Percentiles rank a stretch among this genome's conserved stretches.
Evolutionary conservation across 2,888 invertebrate genomes (phyloP).

Genomic region (Onthophagus sagittarius): DNA sequence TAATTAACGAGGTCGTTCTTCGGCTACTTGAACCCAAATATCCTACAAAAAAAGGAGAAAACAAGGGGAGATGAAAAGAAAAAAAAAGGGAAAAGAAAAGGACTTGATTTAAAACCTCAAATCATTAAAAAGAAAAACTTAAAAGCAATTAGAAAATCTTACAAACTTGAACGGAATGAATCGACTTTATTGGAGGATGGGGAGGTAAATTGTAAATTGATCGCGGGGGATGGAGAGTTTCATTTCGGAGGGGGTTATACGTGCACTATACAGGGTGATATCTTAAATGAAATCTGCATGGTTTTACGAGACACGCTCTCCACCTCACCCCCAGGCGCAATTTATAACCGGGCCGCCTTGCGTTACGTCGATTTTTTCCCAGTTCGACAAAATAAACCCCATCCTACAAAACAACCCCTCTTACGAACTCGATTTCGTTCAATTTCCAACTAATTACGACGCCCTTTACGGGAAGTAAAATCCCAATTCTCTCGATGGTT

Average conservation of each 20-base stretch:
- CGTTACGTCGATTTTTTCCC: background rate
- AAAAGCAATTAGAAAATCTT: too few relatives aligned
- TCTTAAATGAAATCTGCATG: constrained; percentile 37
- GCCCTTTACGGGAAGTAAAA: background rate
- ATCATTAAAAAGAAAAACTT: too few relatives aligned
- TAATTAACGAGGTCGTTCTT: constrained; percentile 50
- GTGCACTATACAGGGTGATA: constrained; percentile 28
- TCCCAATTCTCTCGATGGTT: background rate
- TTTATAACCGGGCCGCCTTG: constrained; percentile 34
- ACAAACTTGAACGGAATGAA: background rate
- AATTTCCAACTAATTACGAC: constrained; percentile 47
- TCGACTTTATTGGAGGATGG: background rate
- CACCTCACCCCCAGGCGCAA: constrained; percentile 34
- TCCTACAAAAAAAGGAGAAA: constrained; percentile 7
- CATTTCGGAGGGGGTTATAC: constrained; percentile 32
- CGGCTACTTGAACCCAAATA: constrained; percentile 40
- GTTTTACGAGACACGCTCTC: constrained; percentile 40
- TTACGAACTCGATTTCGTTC: constrained; percentile 38
- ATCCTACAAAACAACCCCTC: constrained; percentile 23
- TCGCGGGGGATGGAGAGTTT: constrained; percentile 29
- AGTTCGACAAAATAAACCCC: background rate
- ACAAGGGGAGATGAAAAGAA: too few relatives aligned
- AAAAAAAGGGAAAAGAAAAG: too few relatives aligned
- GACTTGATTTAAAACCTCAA: background rate
- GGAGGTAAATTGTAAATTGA: background rate